A percentile compares a stretch with the other conserved stretches of the same genome.
Conservation (phyloP, 2,888 invertebrate genomes). For the Cordilura impudica region DNA sequence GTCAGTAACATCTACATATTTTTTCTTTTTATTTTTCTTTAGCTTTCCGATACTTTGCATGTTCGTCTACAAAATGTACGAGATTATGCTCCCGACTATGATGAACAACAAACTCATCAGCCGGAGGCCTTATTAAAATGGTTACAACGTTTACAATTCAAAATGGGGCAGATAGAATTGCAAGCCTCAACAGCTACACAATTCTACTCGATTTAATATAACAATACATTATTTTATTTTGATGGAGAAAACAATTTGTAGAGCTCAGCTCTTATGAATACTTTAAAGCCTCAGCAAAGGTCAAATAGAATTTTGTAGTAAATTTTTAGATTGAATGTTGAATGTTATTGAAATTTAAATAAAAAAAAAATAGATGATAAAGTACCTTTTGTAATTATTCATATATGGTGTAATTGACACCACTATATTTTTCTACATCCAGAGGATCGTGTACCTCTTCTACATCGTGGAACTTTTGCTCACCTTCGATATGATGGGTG, state of each 20-base stretch:
- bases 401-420: constrained; percentile 68
- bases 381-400: constrained; percentile 54
- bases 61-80: constrained; percentile 92
- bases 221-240: constrained; percentile 11
- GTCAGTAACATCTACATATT: too few relatives aligned
- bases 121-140: constrained; percentile 84
- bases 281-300: constrained; percentile 16
- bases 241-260: not conserved
- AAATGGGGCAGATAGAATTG: constrained; percentile 98
- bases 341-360: constrained; percentile 39
- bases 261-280: constrained; percentile 26
- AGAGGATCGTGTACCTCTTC: constrained; percentile 72
- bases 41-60: constrained; percentile 94
- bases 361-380: constrained; percentile 38
- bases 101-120: constrained; percentile 75
- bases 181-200: constrained; percentile 95
- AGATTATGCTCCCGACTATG: constrained; percentile 83
- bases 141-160: constrained; percentile 95
- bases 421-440: constrained; percentile 67
- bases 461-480: constrained; percentile 67
- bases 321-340: constrained; percentile 32
- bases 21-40: constrained; percentile 65
- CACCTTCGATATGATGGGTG: constrained; percentile 69
- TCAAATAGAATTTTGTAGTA: constrained; percentile 15
- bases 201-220: constrained; percentile 85